A percentile compares a stretch with the other conserved stretches of the same genome.
Conservation (phyloP, 2,113 vertebrate species). For the Polyodon spathula region DNA sequence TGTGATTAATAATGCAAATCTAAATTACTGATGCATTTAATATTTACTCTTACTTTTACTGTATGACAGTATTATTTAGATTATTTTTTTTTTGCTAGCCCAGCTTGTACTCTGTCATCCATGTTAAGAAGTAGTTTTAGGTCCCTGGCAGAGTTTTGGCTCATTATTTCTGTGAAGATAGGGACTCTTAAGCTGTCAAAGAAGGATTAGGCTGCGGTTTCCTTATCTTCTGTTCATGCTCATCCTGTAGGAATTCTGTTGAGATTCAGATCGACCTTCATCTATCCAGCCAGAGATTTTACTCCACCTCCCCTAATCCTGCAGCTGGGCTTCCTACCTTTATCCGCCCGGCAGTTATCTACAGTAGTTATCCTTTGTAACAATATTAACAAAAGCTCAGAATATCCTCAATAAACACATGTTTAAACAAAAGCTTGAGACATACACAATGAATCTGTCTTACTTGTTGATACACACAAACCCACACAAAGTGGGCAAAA, state of each 20-base stretch:
- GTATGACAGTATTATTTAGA: too few relatives aligned
- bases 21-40: too few relatives aligned
- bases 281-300: slow-evolving; percentile 45
- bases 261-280: slow-evolving; percentile 47
- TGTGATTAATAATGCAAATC: too few relatives aligned
- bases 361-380: slow-evolving; percentile 8
- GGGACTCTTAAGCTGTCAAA: slow-evolving; percentile 48
- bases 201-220: slow-evolving; percentile 43
- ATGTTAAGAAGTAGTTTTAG: slow-evolving; percentile 8
- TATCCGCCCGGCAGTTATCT: slow-evolving; percentile 18
- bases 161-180: slow-evolving; percentile 33
- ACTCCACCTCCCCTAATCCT: slow-evolving; percentile 35
- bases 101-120: slow-evolving; percentile 8
- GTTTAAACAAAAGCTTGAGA: too few relatives aligned
- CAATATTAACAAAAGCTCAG: slow-evolving; percentile 8
- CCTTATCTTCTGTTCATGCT: slow-evolving; percentile 47
- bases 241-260: slow-evolving; percentile 34
- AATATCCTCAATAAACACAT: too few relatives aligned
- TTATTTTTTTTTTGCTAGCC: neutral
- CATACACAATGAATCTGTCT: too few relatives aligned
- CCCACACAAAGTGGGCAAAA: too few relatives aligned
- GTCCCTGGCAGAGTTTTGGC: slow-evolving; percentile 10
- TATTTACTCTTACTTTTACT: too few relatives aligned
- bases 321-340: slow-evolving; percentile 14
- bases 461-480: too few relatives aligned